Percentiles rank a stretch among this genome's conserved stretches.
These are phyloP conservation scores for Lethenteron reissneri DNA, from an alignment of 2,113 vertebrate species.

Conservation along the genomic window DNA sequence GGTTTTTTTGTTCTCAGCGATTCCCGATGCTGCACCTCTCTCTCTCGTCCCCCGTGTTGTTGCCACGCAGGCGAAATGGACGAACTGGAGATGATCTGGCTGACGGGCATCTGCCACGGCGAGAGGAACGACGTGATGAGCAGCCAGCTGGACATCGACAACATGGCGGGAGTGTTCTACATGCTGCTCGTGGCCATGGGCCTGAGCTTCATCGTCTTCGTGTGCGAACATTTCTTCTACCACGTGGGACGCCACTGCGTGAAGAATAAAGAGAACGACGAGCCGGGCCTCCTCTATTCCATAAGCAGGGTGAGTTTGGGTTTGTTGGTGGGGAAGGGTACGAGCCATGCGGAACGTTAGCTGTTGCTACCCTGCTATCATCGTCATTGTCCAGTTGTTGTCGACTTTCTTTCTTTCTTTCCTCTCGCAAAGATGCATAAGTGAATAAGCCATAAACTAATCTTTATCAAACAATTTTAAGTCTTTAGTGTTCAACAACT, in stretches of 20 bases:
- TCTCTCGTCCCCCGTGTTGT: too few relatives aligned
- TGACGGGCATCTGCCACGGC: slow-evolving; percentile 66
- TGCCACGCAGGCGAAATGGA: slow-evolving; percentile 49
- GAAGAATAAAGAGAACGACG: slow-evolving; percentile 40
- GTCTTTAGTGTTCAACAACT: too few relatives aligned
- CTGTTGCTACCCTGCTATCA: too few relatives aligned
- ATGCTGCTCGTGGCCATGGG: slow-evolving; percentile 73
- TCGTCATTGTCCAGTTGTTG: too few relatives aligned
- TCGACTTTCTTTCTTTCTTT: too few relatives aligned
- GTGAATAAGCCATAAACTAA: too few relatives aligned
- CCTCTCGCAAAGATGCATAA: too few relatives aligned
- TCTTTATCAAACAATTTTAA: too few relatives aligned
- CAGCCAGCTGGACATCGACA: slow-evolving; percentile 69
- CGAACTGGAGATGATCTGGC: slow-evolving; percentile 59
- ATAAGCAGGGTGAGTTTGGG: slow-evolving; percentile 42
- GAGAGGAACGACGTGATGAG: slow-evolving; percentile 80
- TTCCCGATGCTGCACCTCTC: too few relatives aligned
- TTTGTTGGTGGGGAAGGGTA: not conserved
- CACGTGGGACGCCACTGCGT: slow-evolving; percentile 59
- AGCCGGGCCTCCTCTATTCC: slow-evolving; percentile 53
- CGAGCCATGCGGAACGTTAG: too few relatives aligned
- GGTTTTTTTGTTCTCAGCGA: too few relatives aligned
- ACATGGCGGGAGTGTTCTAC: slow-evolving; percentile 75
- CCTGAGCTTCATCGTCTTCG: slow-evolving; percentile 54
- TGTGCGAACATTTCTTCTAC: slow-evolving; percentile 64